Evolutionary conservation across 2,113 vertebrate species (phyloP).

Genomic region (Cettia cetti): DNA sequence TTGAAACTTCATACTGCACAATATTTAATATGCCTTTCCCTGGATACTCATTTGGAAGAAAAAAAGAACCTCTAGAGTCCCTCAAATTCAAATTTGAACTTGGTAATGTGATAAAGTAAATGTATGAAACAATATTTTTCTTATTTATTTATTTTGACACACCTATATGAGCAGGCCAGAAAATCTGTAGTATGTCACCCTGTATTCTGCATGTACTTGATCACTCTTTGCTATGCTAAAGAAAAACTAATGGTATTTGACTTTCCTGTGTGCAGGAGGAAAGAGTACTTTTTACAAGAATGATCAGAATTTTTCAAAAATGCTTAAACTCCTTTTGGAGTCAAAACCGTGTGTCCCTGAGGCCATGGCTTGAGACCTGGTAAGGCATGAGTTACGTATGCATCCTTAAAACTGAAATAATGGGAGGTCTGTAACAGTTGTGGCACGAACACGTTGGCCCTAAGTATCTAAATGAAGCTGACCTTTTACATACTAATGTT

Average conservation of each 20-base stretch:
- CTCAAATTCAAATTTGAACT: not conserved
- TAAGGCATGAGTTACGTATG: not conserved
- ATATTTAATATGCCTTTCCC: not conserved
- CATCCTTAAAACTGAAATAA: slow-evolving; percentile 4
- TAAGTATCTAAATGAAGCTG: slow-evolving; percentile 40
- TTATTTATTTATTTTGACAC: not conserved
- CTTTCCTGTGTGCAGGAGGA: not conserved
- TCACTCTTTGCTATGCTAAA: not conserved
- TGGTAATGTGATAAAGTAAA: not conserved
- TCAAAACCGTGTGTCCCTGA: not conserved
- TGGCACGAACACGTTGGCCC: not conserved
- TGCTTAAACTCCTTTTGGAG: not conserved
- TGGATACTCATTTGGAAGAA: not conserved
- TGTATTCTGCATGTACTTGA: not conserved
- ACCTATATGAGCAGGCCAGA: fast-evolving
- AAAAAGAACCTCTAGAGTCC: not conserved
- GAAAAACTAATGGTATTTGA: not conserved
- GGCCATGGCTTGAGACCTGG: not conserved
- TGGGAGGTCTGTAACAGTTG: not conserved
- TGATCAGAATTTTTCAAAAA: not conserved
- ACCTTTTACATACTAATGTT: slow-evolving; percentile 46
- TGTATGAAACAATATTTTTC: not conserved
- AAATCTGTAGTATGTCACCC: not conserved
- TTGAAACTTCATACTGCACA: not conserved
- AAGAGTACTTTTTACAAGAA: not conserved